A percentile compares a stretch with the other conserved stretches of the same genome.
Conservation (phyloP, 2,797 vertebrate species). For the Ptychobarbus kaznakovi region DNA sequence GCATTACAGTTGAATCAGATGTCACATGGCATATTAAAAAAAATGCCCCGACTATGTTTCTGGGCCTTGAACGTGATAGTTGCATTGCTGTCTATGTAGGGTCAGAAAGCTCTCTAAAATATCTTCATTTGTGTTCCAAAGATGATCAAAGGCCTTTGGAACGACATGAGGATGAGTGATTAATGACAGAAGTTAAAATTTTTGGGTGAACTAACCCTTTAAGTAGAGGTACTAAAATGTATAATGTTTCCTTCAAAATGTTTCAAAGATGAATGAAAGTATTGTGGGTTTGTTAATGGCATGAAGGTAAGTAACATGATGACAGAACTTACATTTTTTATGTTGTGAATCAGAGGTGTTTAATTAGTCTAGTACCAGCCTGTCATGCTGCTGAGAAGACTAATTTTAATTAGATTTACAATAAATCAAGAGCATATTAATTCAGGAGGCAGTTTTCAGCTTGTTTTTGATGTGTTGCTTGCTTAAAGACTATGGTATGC, state of each 20-base stretch:
- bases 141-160: too few species aligned
- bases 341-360: background rate
- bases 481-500: background rate
- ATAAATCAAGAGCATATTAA: background rate
- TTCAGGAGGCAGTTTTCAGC: background rate
- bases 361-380: background rate
- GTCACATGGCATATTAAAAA: too few species aligned
- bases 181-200: too few species aligned
- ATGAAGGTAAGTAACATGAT: background rate
- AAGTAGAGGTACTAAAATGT: background rate
- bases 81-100: too few species aligned
- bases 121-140: too few species aligned
- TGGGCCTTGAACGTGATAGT: too few species aligned
- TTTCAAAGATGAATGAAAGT: background rate
- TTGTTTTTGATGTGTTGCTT: background rate
- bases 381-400: background rate
- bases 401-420: background rate
- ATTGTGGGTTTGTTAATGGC: background rate
- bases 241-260: background rate
- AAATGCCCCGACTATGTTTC: too few species aligned
- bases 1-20: too few species aligned
- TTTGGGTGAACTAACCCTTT: too few species aligned
- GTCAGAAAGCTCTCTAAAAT: too few species aligned
- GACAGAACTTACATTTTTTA: background rate
- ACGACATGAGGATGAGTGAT: too few species aligned